Evolutionary conservation across 2,113 vertebrate genomes (phyloP).

Genomic region (Vulpes lagopus): DNA sequence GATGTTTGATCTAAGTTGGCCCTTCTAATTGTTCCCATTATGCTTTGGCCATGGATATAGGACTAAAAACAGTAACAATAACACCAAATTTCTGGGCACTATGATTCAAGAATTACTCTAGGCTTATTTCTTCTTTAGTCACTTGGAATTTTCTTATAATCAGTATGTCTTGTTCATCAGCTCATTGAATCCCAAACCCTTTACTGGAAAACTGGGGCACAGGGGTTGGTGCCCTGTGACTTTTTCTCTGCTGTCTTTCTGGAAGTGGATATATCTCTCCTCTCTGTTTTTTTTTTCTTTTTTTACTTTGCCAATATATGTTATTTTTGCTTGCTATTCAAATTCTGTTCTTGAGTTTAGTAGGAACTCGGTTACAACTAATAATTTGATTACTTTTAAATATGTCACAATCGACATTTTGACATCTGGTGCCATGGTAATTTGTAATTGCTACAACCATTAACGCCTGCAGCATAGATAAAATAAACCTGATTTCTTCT

Average conservation of each 20-base stretch:
- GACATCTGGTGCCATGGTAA: background rate
- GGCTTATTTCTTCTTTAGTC: background rate
- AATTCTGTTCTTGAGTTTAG: background rate
- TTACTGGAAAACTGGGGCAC: background rate
- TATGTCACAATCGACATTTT: background rate
- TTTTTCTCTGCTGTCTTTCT: background rate
- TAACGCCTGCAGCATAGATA: background rate
- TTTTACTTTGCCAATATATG: background rate
- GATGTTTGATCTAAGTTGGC: background rate
- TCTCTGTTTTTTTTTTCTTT: background rate
- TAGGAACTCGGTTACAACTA: background rate
- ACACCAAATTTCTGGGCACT: background rate
- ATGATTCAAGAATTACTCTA: background rate
- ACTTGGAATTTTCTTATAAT: constrained; percentile 9
- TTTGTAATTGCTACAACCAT: background rate
- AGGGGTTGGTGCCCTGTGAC: background rate
- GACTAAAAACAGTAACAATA: background rate
- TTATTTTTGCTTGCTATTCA: background rate
- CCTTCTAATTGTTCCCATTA: background rate
- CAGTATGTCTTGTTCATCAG: background rate
- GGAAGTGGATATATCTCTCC: background rate
- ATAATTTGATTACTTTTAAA: background rate
- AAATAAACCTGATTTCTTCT: constrained; percentile 1
- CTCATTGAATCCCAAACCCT: background rate
- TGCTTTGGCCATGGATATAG: background rate